Evolutionary conservation across 2,888 invertebrate species (phyloP).

Genomic region (Erpobdella octoculata): DNA sequence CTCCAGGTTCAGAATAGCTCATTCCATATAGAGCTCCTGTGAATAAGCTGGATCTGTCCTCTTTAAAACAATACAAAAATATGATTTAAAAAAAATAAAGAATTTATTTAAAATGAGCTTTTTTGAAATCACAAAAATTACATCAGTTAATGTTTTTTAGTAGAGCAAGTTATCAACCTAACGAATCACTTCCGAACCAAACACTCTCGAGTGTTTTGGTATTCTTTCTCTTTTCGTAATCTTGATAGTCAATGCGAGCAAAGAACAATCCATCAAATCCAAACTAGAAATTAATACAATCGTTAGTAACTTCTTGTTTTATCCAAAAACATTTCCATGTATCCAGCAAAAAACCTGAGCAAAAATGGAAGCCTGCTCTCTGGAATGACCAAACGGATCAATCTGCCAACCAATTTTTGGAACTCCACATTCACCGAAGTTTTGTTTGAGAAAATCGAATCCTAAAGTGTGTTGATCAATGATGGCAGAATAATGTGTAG

Average conservation of each 20-base stretch:
- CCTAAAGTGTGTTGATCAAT: constrained; percentile 58
- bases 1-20: constrained; percentile 60
- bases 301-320: not conserved
- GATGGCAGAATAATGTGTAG: constrained; percentile 56
- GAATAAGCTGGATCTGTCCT: constrained; percentile 59
- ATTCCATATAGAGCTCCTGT: constrained; percentile 63
- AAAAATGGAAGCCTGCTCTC: constrained; percentile 70
- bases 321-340: not conserved
- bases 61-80: constrained; percentile 37
- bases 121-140: no score
- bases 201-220: constrained; percentile 70
- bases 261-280: constrained; percentile 81
- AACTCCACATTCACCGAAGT: constrained; percentile 61
- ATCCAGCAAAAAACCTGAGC: constrained; percentile 49
- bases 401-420: constrained; percentile 77
- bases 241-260: constrained; percentile 76
- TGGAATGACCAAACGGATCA: constrained; percentile 77
- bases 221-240: constrained; percentile 61
- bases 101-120: no score
- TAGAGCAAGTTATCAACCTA: no score
- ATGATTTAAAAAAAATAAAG: not conserved
- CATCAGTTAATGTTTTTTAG: no score
- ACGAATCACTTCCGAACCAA: constrained; percentile 66
- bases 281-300: constrained; percentile 57
- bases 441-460: constrained; percentile 52